Evolutionary conservation across 2,113 vertebrate genomes (phyloP), one percentile per base, ranked within the genome.

Genomic region (Gobio gobio): DNA sequence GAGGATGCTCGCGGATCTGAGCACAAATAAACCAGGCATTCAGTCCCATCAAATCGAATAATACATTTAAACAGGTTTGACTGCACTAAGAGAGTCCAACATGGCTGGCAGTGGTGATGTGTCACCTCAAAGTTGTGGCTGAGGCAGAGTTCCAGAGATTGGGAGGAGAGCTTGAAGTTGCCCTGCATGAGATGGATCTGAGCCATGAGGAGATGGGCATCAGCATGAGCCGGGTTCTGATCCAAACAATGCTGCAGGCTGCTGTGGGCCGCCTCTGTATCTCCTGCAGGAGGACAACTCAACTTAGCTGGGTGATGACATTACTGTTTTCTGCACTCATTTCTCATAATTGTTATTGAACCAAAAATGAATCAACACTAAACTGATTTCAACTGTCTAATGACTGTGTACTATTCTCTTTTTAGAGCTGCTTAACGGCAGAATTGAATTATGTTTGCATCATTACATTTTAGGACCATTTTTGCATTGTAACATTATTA

Each of bases 91-190:
- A 56, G 49, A 51, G 24, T 33, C 29, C 16, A 54, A 24, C 13
- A n/a, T 29, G 6, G 10, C 36, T n/a, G 36, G 36, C 36, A 5
- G 66, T 12, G 12, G 3, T 40, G 10, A 47, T 36, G 47, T 29
- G 91, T 96, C 90, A 98, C 98, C 94, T 98, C 96, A 94, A 99
- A 99, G 92, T 96, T 96, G 89, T 97, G 96, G 92, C 98, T 98
- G 84, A 99, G 94, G 91, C 97, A 98, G 88, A 98, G 93, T 86
- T 99, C 98, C 89, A 99, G 94, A 82, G 98, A 97, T 85, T 99
- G 97, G 86, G 95, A 96, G 89, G 96, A 97, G 0, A 96, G 89
- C 10, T 94, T 94, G 90, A 95, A 92, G 89, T 96, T 98, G 82
- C 96, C 96, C 87, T 98, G 97, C 87, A 94, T 92, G 86, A 98